These are phyloP conservation scores for Eutolmus rufibarbis DNA, from an alignment of 2,888 invertebrate genomes.

Conservation along the genomic window DNA sequence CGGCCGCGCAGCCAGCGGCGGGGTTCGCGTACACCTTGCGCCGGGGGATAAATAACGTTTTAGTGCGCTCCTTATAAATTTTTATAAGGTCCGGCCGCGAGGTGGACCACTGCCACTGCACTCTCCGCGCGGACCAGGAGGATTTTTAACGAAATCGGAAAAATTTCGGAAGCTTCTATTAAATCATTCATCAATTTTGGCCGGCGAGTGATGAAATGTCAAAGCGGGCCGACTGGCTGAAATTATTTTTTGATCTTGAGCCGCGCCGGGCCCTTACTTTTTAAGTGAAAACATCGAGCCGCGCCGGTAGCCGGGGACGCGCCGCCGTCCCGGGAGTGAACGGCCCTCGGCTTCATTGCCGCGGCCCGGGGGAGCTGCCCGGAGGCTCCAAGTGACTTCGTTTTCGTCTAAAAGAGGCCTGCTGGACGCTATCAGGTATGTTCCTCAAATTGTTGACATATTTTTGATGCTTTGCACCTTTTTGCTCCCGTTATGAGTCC, in stretches of 20 bases:
- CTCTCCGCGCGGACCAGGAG: neutral
- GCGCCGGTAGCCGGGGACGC: neutral
- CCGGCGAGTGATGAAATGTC: conserved; percentile 48
- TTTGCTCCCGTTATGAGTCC: conserved; percentile 32
- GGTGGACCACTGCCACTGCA: neutral
- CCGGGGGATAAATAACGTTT: conserved; percentile 43
- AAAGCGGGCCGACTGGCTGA: conserved; percentile 47
- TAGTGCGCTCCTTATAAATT: conserved; percentile 45
- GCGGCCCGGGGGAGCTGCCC: neutral
- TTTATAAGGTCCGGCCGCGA: conserved; percentile 40
- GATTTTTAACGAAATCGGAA: conserved; percentile 43
- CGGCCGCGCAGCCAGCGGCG: neutral
- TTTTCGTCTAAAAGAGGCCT: conserved; percentile 8
- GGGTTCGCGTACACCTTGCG: conserved; percentile 34
- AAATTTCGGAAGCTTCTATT: conserved; percentile 48
- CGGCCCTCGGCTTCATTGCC: neutral
- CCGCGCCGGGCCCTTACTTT: conserved; percentile 32
- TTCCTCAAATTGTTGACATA: conserved; percentile 47
- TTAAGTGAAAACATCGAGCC: neutral
- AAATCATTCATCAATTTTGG: conserved; percentile 49
- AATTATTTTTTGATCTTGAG: conserved; percentile 48
- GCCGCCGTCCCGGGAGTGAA: neutral
- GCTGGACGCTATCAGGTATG: conserved; percentile 41
- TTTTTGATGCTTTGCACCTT: conserved; percentile 49
- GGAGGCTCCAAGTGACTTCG: neutral